phyloP scores from a whole-genome alignment of 2,113 vertebrate genomes.

The Galbula dea region DNA sequence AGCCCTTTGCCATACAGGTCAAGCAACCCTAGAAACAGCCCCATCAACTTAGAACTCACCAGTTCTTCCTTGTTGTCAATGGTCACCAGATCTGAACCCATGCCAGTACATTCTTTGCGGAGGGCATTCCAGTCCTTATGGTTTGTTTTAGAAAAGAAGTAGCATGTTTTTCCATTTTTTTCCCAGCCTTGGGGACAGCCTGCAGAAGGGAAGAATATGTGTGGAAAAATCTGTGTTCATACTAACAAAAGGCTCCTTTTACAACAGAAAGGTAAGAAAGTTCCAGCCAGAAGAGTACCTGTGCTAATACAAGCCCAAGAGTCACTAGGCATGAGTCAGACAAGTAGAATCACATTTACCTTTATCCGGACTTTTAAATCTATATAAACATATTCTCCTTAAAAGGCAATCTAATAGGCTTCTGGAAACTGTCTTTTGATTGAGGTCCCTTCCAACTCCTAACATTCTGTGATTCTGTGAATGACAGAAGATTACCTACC shows the following conservation, averaged over 20 bases:
- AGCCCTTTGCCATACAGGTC: not conserved
- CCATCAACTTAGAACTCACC: not conserved
- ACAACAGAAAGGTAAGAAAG: not conserved
- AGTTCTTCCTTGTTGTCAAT: not conserved
- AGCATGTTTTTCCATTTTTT: not conserved
- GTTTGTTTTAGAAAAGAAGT: fast-evolving
- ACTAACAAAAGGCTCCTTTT: not conserved
- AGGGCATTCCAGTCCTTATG: not conserved
- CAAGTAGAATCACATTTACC: not conserved
- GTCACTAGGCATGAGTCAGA: not conserved
- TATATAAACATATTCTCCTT: too few relatives aligned
- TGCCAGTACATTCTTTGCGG: not conserved
- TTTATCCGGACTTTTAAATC: not conserved
- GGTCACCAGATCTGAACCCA: not conserved
- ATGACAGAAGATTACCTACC: too few relatives aligned
- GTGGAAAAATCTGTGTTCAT: not conserved
- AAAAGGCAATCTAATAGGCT: not conserved
- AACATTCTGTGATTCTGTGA: too few relatives aligned
- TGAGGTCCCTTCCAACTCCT: too few relatives aligned
- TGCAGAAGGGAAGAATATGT: not conserved
- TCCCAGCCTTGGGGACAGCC: not conserved
- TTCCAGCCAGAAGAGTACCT: not conserved
- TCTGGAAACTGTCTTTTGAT: not conserved
- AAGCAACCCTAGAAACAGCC: not conserved
- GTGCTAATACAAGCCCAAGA: not conserved